Conservation (phyloP, 2,113 vertebrate genomes). For the Brachyhypopomus occidentalis region DNA sequence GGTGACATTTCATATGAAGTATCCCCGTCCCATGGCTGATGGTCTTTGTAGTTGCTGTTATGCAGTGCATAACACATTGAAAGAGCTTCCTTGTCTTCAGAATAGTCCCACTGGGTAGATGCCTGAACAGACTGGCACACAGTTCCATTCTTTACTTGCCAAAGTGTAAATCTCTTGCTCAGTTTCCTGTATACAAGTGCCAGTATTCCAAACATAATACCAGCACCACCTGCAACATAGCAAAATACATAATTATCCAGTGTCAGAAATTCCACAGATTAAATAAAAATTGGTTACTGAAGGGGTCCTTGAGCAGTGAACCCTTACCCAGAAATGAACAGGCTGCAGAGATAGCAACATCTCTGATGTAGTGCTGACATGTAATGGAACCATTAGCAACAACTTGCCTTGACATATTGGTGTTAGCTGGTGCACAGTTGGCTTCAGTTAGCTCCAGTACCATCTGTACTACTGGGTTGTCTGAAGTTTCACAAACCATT, state of each 20-base stretch:
- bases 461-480: slow-evolving; percentile 59
- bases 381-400: slow-evolving; percentile 59
- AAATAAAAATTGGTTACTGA: neutral
- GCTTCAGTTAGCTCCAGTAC: slow-evolving; percentile 74
- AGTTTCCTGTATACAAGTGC: slow-evolving; percentile 59
- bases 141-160: slow-evolving; percentile 48
- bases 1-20: slow-evolving; percentile 27
- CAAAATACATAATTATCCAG: slow-evolving; percentile 12
- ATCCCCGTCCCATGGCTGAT: slow-evolving; percentile 33
- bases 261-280: slow-evolving; percentile 1
- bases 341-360: slow-evolving; percentile 74
- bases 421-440: slow-evolving; percentile 74
- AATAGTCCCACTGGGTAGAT: slow-evolving; percentile 65
- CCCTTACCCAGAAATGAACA: slow-evolving; percentile 80
- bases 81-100: slow-evolving; percentile 60
- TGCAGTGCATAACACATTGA: slow-evolving; percentile 58
- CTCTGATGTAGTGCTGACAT: slow-evolving; percentile 65
- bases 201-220: slow-evolving; percentile 62
- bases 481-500: slow-evolving; percentile 66
- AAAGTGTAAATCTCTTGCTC: slow-evolving; percentile 40
- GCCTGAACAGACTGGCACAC: slow-evolving; percentile 55
- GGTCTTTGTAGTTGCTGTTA: slow-evolving; percentile 50
- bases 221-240: slow-evolving; percentile 67
- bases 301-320: neutral
- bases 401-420: slow-evolving; percentile 69